Percentiles rank a stretch among this genome's conserved stretches.
Evolutionary conservation across 2,797 vertebrate species (phyloP).

Genomic region (Enteromius paludinosus): DNA sequence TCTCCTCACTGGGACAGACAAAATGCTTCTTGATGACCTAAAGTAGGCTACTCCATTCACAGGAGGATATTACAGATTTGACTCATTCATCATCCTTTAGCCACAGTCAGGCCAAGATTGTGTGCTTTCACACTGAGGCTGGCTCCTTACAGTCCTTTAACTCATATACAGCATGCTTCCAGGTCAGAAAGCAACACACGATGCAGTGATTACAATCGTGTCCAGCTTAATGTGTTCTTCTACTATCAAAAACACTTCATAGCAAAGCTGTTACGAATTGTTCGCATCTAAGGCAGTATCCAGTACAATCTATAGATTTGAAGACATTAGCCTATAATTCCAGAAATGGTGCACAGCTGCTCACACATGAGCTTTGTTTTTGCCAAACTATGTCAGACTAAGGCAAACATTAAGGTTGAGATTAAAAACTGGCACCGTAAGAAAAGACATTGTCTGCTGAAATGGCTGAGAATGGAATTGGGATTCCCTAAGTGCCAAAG

Average conservation of each 20-base stretch:
- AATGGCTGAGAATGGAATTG: slow-evolving; percentile 18
- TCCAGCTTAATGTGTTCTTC: background rate
- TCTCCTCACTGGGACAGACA: too few species aligned
- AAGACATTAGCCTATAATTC: slow-evolving; percentile 26
- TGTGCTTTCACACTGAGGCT: background rate
- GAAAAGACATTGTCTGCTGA: background rate
- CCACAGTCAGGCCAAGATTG: background rate
- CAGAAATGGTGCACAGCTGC: slow-evolving; percentile 56
- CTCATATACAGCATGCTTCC: background rate
- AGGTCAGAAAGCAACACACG: slow-evolving; percentile 1
- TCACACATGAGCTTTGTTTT: slow-evolving; percentile 51
- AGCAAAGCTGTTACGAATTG: background rate
- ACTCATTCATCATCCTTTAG: too few species aligned
- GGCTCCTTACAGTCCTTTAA: background rate
- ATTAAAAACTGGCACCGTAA: slow-evolving; percentile 22
- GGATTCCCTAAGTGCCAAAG: slow-evolving; percentile 23
- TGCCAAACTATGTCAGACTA: slow-evolving; percentile 8
- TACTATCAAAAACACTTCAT: background rate
- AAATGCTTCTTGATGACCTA: background rate
- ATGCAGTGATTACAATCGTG: background rate
- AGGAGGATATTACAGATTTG: background rate
- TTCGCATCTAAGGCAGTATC: slow-evolving; percentile 55
- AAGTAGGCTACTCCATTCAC: background rate
- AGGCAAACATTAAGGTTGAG: slow-evolving; percentile 23
- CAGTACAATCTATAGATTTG: slow-evolving; percentile 47